Base-by-base conservation (phyloP, 2,797 vertebrate species). In the Anomalospiza imberbis region DNA sequence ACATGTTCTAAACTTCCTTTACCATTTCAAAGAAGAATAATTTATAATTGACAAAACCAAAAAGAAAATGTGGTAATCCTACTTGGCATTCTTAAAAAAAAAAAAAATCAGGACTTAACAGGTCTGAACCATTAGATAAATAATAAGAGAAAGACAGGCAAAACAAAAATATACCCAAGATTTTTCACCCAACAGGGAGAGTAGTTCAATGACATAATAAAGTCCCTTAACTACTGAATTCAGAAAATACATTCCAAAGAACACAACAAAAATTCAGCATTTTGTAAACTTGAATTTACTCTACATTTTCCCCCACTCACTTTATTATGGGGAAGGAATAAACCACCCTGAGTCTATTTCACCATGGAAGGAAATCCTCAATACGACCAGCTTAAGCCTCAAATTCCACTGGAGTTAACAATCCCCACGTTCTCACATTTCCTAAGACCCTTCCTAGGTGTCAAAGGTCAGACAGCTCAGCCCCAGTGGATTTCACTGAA, bases 361-460 rank as follows among this genome's bases (percentile, higher is more conserved):
- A 61, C 16, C 0, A 0, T 4, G 4, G 5, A 6, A 66, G 18
- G 10, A 93, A 78, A 63, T 6, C 10, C 19, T 25, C 4, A 42
- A 53, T 6, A 26, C 2, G 54, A 63, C 2, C 7, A 67, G 25
- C 0, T 22, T 17, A 15, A 78, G 16, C 31, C 51, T 71, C 40
- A 55, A 4, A 31, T 36, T 55, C 50, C 18, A 6, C 29, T 4
- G 22, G 13, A 16, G 7, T 53, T 53, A 55, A 19, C 4, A 57
- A 53, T 21, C 9, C 12, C 28, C 25, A 3, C 0, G 0, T 55
- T 40, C 61, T 71, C 26, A 54, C 1, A 0, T 34, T 74, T 67
- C 61, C 36, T 24, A 10, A 14, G 13, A 3, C 45, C 13, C 11
- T 58, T 47, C 36, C n/a, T 32, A 31, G 1, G 1, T 7, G 10